Evolutionary conservation across 1,140 invertebrate species (phyloP).

Genomic region (Bicyclus anynana): DNA sequence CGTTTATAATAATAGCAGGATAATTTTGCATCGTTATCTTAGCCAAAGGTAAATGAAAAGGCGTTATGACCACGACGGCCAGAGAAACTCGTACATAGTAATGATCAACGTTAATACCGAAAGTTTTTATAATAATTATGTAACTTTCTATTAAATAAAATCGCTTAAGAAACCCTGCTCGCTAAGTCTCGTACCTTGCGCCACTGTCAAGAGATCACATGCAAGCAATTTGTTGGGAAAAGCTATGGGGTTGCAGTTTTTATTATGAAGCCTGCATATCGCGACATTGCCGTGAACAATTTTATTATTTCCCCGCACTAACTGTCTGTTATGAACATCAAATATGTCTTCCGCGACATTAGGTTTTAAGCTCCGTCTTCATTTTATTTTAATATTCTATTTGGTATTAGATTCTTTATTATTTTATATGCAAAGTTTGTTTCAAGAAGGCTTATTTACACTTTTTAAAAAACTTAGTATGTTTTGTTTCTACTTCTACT

Average conservation of each 20-base stretch:
- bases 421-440: too few species aligned
- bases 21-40: too few species aligned
- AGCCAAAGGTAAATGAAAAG: too few species aligned
- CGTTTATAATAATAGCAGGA: too few species aligned
- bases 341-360: conserved; percentile 32
- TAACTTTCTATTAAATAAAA: background rate
- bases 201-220: conserved; percentile 45
- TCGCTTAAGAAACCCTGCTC: background rate
- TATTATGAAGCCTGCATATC: conserved; percentile 55
- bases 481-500: too few species aligned
- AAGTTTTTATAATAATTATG: too few species aligned
- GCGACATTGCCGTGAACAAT: conserved; percentile 32
- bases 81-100: too few species aligned
- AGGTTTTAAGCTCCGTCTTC: conserved; percentile 16
- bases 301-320: conserved; percentile 41
- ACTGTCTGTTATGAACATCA: conserved; percentile 37
- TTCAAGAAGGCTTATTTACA: too few species aligned
- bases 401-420: conserved; percentile 5
- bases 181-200: conserved; percentile 23
- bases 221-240: conserved; percentile 61
- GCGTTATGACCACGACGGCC: too few species aligned
- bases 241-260: conserved; percentile 60
- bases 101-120: too few species aligned
- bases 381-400: conserved; percentile 20
- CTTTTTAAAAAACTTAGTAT: too few species aligned